These are phyloP conservation scores for Pogonomyrmex californicus DNA, from an alignment of 1,140 invertebrate species.

Conservation along the genomic window DNA sequence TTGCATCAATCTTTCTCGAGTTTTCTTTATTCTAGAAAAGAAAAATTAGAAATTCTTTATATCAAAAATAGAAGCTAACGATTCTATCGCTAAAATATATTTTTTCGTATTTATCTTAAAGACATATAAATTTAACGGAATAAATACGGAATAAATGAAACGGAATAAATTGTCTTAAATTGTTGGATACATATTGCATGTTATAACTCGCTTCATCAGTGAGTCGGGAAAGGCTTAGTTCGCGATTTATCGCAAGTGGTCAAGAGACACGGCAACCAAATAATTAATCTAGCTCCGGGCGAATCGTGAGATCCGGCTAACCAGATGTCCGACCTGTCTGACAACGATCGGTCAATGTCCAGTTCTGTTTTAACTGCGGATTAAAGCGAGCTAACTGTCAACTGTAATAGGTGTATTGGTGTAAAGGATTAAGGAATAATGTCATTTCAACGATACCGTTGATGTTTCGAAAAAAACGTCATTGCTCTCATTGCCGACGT, in stretches of 20 bases:
- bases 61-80: neutral
- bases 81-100: neutral
- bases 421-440: constrained; percentile 69
- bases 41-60: neutral
- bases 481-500: neutral
- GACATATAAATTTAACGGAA: neutral
- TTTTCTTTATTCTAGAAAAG: neutral
- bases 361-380: constrained; percentile 80
- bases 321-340: constrained; percentile 76
- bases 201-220: constrained; percentile 36
- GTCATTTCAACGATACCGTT: constrained; percentile 9
- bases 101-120: neutral
- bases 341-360: constrained; percentile 81
- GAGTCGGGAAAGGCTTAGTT: constrained; percentile 40
- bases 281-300: constrained; percentile 80
- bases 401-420: constrained; percentile 71
- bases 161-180: constrained; percentile 1
- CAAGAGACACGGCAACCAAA: constrained; percentile 63
- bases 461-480: constrained; percentile 7
- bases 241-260: constrained; percentile 75
- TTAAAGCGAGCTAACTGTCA: constrained; percentile 76
- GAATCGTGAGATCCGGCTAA: constrained; percentile 67
- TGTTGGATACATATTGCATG: neutral
- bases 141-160: no score
- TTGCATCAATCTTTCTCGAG: no score